Evolutionary conservation across 2,888 invertebrate species (phyloP), one percentile per base, ranked within the genome.

Genomic region (Perizoma affinitatum): DNA sequence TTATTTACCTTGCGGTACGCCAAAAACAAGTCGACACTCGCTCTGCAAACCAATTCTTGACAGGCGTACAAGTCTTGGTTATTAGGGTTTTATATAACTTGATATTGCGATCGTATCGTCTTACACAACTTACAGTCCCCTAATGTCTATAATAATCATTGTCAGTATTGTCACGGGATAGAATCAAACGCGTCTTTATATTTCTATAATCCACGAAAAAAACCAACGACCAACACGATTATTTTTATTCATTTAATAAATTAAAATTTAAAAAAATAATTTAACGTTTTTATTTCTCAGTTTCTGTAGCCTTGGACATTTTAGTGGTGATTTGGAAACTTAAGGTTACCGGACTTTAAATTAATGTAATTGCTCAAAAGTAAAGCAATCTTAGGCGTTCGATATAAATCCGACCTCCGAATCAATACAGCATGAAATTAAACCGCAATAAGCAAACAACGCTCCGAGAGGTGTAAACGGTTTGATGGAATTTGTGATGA

Each of bases 51-150:
- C 69, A 82, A 87, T 82, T 87, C 83, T 76, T 76, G 69, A 70
- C 68, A 71, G 72, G 67, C 54, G 68, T 70, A 65, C 73, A 73
- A 78, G 71, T 80, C 81, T 72, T 82, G 81, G 79, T 22, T 22
- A 22, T 22, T 2, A 22, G 22, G 22, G 22, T 84, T 90, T 91
- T 91, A 90, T 91, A 91, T 90, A 90, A 89, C 84, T 74, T 66
- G 69, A 68, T 76, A 76, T 89, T 87, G 90, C 88, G 75, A 70
- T 65, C 69, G 56, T 59, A 65, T 64, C 53, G 50, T 82, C 77
- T 91, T 88, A 86, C 88, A 80, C 87, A 90, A 90, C 50, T 51
- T 52, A 52, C 58, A 51, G 65, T 58, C 63, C 63, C 65, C 54
- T 54, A 52, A 61, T 41, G 52, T 44, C 41, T 44, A 46, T 56